These are phyloP conservation scores for Arion vulgaris DNA, from an alignment of 1,140 invertebrate species.

Conservation along the genomic window DNA sequence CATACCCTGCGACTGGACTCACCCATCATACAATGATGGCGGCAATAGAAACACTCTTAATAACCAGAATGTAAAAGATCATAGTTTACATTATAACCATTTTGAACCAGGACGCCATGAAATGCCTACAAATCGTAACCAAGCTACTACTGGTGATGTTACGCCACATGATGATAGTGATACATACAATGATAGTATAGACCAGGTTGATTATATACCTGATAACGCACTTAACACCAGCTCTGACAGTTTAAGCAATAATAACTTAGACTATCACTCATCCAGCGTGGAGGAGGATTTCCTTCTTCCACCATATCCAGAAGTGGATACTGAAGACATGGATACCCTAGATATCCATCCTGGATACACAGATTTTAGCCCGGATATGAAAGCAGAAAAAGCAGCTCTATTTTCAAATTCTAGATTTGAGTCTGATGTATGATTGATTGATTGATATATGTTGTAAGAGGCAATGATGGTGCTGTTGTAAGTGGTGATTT, in stretches of 20 bases:
- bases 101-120: background rate
- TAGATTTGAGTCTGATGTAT: constrained; percentile 36
- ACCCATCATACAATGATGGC: constrained; percentile 30
- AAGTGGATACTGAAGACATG: background rate
- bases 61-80: constrained; percentile 5
- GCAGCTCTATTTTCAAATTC: constrained; percentile 25
- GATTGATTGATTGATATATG: background rate
- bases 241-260: constrained; percentile 10
- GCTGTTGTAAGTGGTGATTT: no score
- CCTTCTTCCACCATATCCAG: constrained; percentile 38
- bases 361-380: constrained; percentile 14
- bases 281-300: constrained; percentile 40
- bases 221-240: background rate
- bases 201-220: background rate
- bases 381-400: constrained; percentile 10
- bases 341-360: background rate
- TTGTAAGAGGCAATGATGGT: no score
- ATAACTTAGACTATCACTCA: background rate
- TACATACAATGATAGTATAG: background rate
- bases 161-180: background rate
- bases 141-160: background rate
- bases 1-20: constrained; percentile 4
- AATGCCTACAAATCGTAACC: background rate
- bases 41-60: constrained; percentile 24
- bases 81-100: background rate